These are phyloP conservation scores for Cyrtodaria siliqua DNA, from an alignment of 2,888 invertebrate species.

Conservation along the genomic window DNA sequence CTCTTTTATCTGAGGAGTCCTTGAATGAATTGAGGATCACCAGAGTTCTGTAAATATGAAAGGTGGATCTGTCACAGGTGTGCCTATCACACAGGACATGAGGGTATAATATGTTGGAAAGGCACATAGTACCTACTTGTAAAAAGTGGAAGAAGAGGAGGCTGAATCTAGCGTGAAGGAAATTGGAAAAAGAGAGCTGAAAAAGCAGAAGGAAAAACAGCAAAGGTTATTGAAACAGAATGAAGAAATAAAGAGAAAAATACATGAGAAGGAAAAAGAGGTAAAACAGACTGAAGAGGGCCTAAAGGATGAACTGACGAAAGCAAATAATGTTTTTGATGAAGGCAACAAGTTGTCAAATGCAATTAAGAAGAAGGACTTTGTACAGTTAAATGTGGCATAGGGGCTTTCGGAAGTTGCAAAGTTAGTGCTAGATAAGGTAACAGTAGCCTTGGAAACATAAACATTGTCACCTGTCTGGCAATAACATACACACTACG, in stretches of 20 bases:
- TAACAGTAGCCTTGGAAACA: not conserved
- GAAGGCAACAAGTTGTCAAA: too few species aligned
- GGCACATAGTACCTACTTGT: conserved; percentile 23
- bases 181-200: conserved; percentile 24
- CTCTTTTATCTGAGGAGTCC: conserved; percentile 36
- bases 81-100: not conserved
- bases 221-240: conserved; percentile 25
- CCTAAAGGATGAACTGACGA: too few species aligned
- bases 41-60: conserved; percentile 13
- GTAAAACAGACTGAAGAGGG: too few species aligned
- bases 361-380: too few species aligned
- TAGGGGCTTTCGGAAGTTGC: too few species aligned
- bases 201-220: conserved; percentile 20
- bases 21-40: conserved; percentile 41
- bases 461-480: too few species aligned
- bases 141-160: conserved; percentile 41
- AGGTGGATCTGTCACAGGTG: not conserved
- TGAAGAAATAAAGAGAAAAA: conserved; percentile 20
- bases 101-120: not conserved
- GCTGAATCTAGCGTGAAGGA: conserved; percentile 17
- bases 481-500: too few species aligned
- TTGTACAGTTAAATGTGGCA: too few species aligned
- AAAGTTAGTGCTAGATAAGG: not conserved
- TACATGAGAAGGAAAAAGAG: conserved; percentile 26
- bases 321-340: too few species aligned